Conservation (phyloP, 2,888 invertebrate species). For the Clusia tigrina region DNA sequence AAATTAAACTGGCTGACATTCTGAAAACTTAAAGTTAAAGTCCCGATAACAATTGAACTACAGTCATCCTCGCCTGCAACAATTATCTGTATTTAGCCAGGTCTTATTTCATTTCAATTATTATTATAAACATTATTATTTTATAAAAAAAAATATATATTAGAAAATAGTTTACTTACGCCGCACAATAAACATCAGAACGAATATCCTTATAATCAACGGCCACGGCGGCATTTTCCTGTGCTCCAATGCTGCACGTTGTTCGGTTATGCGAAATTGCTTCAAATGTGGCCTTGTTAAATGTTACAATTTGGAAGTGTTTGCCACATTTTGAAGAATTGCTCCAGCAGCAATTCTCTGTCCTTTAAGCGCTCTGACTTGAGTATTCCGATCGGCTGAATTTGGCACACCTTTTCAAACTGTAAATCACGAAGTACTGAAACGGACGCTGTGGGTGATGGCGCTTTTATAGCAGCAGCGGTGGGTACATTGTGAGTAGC, state of each 20-base stretch:
- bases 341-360: not conserved
- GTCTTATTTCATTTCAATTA: too few relatives aligned
- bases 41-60: too few relatives aligned
- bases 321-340: conserved; percentile 21
- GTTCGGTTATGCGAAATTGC: not conserved
- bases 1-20: too few relatives aligned
- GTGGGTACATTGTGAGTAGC: too few relatives aligned
- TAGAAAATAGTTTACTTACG: conserved; percentile 19
- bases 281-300: conserved; percentile 10
- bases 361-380: not conserved
- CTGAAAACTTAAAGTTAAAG: too few relatives aligned
- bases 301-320: not conserved
- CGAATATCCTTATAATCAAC: conserved; percentile 2
- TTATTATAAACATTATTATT: too few relatives aligned
- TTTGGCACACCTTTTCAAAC: not conserved
- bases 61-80: too few relatives aligned
- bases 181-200: conserved; percentile 12
- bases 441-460: not conserved
- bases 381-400: not conserved
- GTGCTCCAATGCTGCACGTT: too few relatives aligned
- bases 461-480: not conserved
- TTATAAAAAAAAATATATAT: too few relatives aligned
- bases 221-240: conserved; percentile 13
- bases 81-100: too few relatives aligned
- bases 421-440: not conserved